phyloP scores from a whole-genome alignment of 1,140 invertebrate genomes.

The Zaprionus tsacasi region DNA sequence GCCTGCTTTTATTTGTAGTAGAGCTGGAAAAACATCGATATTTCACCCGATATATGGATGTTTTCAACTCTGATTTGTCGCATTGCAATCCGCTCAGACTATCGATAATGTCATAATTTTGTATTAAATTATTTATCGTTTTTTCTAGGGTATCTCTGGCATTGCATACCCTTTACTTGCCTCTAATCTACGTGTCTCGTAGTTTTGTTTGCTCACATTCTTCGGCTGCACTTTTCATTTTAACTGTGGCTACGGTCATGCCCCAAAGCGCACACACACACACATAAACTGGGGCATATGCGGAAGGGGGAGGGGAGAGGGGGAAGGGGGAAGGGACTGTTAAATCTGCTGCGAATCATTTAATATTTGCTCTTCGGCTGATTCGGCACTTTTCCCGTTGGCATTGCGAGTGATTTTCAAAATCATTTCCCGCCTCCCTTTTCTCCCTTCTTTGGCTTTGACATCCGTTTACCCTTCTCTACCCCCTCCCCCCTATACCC shows the following conservation, averaged over 20 bases:
- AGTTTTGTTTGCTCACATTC: neutral
- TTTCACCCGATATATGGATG: too few species aligned
- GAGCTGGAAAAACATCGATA: too few species aligned
- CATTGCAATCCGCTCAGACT: too few species aligned
- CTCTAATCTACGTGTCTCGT: neutral
- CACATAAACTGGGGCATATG: constrained; percentile 25
- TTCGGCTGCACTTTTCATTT: constrained; percentile 44
- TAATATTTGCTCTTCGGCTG: constrained; percentile 63
- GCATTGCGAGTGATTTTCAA: constrained; percentile 56
- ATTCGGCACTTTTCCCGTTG: constrained; percentile 62
- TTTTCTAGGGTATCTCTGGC: neutral
- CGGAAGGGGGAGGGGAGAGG: neutral
- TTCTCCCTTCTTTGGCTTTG: neutral
- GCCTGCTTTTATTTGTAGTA: too few species aligned
- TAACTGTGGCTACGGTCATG: constrained; percentile 36
- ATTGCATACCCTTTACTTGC: neutral
- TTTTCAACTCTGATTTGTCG: too few species aligned
- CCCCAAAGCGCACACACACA: constrained; percentile 18
- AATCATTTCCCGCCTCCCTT: constrained; percentile 41
- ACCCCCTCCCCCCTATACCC: neutral
- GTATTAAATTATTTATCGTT: neutral
- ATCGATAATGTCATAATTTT: too few species aligned
- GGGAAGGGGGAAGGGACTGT: constrained; percentile 23
- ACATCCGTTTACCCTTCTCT: constrained; percentile 19
- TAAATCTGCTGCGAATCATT: constrained; percentile 64